Base-by-base conservation (phyloP, 2,888 invertebrate genomes). In the Andrena haemorrhoa region DNA sequence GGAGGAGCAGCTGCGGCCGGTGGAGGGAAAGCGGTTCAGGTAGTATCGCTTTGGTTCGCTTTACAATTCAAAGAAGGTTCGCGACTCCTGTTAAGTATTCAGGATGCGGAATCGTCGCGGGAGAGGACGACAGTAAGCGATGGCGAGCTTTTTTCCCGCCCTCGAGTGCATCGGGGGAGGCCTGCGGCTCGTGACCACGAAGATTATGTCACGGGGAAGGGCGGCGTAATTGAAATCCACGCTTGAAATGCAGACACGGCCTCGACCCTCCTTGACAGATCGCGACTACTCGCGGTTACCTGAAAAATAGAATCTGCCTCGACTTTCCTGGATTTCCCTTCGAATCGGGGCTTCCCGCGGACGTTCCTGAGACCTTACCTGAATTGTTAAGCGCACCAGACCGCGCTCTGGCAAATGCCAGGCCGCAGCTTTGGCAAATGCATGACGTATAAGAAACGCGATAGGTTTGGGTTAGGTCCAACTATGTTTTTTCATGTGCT, bases 11-110 rank as follows among this genome's bases (percentile, higher is more conserved):
- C 31, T 12, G 10, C n/a, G 23, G 10, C 16, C 10, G 20, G 58
- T 16, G 53, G 53, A 65, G 61, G 29, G 66, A 49, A 78, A 71
- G 75, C 65, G 71, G 75, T 61, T 86, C 81, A 53, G 76, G 78
- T 33, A 75, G 79, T 88, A 90, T 91, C 87, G 89, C 87, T 86
- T 86, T 86, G 84, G 86, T 90, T 92, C 89, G 89, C 87, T 90
- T 91, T 91, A 90, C 90, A 92, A 91, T 91, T 91, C 90, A 90
- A 92, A 90, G 86, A 81, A 85, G 88, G 85, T 89, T 81, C 81
- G 87, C 85, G 87, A 86, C 85, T 86, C 89, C 85, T 88, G 83
- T 90, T 89, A 88, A 88, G 89, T 89, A 91, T 91, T 89, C 90
- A 87, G 86, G 76, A 82, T 87, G 86, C 88, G 84, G 80, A 82